phyloP scores from a whole-genome alignment of 2,888 invertebrate species.

The Callyntrura sp. region DNA sequence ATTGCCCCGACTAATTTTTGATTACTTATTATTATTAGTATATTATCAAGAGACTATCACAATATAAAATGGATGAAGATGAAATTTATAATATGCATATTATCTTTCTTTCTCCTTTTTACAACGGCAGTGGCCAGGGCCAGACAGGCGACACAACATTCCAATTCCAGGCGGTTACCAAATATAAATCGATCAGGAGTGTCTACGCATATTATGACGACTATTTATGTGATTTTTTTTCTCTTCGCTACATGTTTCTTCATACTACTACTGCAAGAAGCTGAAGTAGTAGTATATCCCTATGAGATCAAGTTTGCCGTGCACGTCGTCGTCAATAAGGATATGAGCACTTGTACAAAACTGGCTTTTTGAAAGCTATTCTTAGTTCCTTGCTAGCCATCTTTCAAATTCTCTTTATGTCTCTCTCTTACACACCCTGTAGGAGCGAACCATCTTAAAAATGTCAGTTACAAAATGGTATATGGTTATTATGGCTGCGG shows the following conservation, averaged over 20 bases:
- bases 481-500: slow-evolving; percentile 65
- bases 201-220: slow-evolving; percentile 70
- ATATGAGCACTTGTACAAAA: slow-evolving; percentile 21
- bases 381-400: slow-evolving; percentile 51
- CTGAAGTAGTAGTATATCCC: background rate
- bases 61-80: slow-evolving; percentile 15
- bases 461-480: slow-evolving; percentile 73
- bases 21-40: too few relatives aligned
- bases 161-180: slow-evolving; percentile 77
- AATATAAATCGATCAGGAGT: slow-evolving; percentile 75
- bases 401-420: slow-evolving; percentile 31
- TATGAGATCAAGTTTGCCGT: slow-evolving; percentile 59
- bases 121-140: background rate
- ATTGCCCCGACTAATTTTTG: slow-evolving; percentile 55
- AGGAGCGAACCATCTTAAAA: slow-evolving; percentile 72
- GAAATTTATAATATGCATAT: slow-evolving; percentile 34
- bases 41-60: background rate
- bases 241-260: too few relatives aligned
- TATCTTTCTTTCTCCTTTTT: slow-evolving; percentile 1
- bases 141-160: slow-evolving; percentile 63
- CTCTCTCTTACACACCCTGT: slow-evolving; percentile 47
- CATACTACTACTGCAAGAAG: background rate
- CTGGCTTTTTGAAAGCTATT: slow-evolving; percentile 66
- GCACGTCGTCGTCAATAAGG: slow-evolving; percentile 18
- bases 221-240: slow-evolving; percentile 71